Evolutionary conservation across 2,888 invertebrate genomes (phyloP), one percentile per base, ranked within the genome.

Genomic region (Neria commutata): DNA sequence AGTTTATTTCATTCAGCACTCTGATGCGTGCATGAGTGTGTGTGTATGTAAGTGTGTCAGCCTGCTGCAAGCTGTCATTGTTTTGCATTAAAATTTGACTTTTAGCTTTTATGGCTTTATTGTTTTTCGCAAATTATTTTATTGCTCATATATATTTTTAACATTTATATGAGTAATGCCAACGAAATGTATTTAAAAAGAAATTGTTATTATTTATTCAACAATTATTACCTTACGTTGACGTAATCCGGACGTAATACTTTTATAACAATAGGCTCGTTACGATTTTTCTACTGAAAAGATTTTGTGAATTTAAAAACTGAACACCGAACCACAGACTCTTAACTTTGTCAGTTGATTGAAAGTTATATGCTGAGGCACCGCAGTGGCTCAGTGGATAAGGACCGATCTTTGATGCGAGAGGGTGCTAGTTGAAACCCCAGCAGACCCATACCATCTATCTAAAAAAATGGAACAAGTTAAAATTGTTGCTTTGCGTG

Each of bases 361-460:
- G n/a, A n/a, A n/a, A n/a, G 46, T 26, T 34, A 50, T 29, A n/a
- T n/a, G n/a, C n/a, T 26, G 29, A 33, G 21, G 34, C 46, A 21
- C 46, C 54, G 52, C 42, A 40, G n/a, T n/a, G 45, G 46, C 56
- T 65, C 67, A 67, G 65, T 65, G 67, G n/a, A n/a, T n/a, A 67
- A 66, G 4, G 64, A 17, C 10, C 45, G 42, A n/a, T 67, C n/a
- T n/a, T n/a, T n/a, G n/a, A n/a, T n/a, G n/a, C n/a, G n/a, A n/a
- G n/a, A n/a, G n/a, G 64, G 29, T 58, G 60, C 25, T 66, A 67
- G 29, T 67, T 47, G 1, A 65, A 37, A 37, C 34, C 45, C 67
- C 67, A 66, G 23, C 57, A 65, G 47, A 65, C n/a, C n/a, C n/a
- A n/a, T n/a, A n/a, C n/a, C n/a, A n/a, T n/a, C n/a, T n/a, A n/a